phyloP scores from a whole-genome alignment of 2,113 vertebrate genomes.

The Microcebus lehilahytsara region DNA sequence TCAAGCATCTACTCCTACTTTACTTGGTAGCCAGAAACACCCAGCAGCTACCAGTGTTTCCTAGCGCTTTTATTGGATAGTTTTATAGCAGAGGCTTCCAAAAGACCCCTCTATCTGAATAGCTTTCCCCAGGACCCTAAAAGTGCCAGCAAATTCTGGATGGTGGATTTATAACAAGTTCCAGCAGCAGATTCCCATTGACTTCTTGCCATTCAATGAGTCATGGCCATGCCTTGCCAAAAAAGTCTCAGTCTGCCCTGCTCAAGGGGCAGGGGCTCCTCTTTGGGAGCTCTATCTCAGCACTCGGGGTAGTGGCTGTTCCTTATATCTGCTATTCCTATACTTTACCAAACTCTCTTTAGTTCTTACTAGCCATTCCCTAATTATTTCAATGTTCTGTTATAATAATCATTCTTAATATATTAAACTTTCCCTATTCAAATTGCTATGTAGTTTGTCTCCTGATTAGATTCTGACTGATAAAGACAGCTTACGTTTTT shows the following conservation, averaged over 20 bases:
- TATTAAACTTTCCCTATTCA: not conserved
- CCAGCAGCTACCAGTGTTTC: not conserved
- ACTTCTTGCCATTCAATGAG: constrained; percentile 1
- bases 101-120: not conserved
- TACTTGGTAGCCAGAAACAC: not conserved
- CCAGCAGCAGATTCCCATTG: not conserved
- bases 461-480: not conserved
- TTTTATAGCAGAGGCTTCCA: constrained; percentile 5
- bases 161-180: not conserved
- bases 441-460: not conserved
- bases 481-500: not conserved
- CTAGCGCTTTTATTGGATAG: not conserved
- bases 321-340: not conserved
- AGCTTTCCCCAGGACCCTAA: not conserved
- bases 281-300: not conserved
- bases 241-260: not conserved
- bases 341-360: not conserved
- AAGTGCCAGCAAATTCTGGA: not conserved
- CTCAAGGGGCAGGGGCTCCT: not conserved
- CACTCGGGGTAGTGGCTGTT: not conserved
- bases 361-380: not conserved
- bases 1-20: not conserved
- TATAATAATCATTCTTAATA: not conserved
- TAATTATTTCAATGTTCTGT: not conserved
- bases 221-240: not conserved